phyloP scores from a whole-genome alignment of 2,888 invertebrate genomes.

The Xestoiulus laeticollis region DNA sequence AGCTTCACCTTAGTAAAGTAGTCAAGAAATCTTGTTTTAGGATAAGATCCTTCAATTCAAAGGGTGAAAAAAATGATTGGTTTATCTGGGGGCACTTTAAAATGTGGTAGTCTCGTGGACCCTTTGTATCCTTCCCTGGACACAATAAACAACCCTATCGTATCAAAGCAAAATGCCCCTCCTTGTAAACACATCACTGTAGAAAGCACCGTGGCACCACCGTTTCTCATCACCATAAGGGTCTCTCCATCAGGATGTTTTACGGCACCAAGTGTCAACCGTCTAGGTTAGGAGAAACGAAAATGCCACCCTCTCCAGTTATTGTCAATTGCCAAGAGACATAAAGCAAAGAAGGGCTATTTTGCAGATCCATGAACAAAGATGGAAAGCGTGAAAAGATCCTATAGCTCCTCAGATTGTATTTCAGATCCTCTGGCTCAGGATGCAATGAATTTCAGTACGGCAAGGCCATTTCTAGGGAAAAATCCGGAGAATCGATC shows the following conservation, averaged over 20 bases:
- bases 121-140: too few species aligned
- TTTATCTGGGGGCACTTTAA: too few species aligned
- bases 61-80: too few species aligned
- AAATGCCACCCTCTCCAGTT: background rate
- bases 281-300: background rate
- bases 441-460: background rate
- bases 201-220: background rate
- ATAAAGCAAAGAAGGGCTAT: conserved; percentile 24
- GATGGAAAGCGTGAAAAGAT: background rate
- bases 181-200: background rate
- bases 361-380: background rate
- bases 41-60: too few species aligned
- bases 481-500: background rate
- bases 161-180: too few species aligned
- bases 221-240: background rate
- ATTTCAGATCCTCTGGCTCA: background rate
- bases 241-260: background rate
- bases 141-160: too few species aligned
- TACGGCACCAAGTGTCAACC: background rate
- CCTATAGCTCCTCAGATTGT: background rate
- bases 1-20: too few species aligned
- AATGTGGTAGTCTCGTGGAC: too few species aligned
- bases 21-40: too few species aligned
- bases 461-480: background rate
- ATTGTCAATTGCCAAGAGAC: conserved; percentile 9